Conservation (phyloP, 2,888 invertebrate genomes). For the Glaucopsyche alexis region DNA sequence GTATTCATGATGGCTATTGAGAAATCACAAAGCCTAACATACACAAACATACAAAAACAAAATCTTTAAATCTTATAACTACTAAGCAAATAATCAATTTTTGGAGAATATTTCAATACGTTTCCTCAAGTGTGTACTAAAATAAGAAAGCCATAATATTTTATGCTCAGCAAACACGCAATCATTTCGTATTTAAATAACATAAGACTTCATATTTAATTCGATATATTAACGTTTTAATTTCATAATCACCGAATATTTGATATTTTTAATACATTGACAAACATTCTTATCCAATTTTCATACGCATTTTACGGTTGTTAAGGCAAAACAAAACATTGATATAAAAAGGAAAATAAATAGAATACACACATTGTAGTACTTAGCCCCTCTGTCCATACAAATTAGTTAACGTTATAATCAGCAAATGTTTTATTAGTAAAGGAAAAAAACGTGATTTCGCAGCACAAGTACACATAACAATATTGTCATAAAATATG, state of each 20-base stretch:
- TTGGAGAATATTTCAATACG: neutral
- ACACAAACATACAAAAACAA: neutral
- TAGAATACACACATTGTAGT: neutral
- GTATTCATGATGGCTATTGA: slow-evolving; percentile 4
- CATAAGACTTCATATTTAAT: too few relatives aligned
- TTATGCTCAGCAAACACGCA: neutral
- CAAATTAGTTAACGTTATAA: neutral
- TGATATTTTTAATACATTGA: too few relatives aligned
- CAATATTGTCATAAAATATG: slow-evolving; percentile 32
- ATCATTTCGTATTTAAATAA: neutral
- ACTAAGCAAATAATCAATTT: neutral
- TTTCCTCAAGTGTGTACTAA: neutral
- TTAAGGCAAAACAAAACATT: too few relatives aligned
- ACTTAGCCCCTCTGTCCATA: neutral
- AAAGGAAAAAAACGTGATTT: neutral
- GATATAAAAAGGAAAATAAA: too few relatives aligned
- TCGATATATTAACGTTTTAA: too few relatives aligned
- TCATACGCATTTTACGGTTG: too few relatives aligned
- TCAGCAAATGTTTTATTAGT: neutral
- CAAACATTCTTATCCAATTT: too few relatives aligned
- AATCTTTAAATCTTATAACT: neutral
- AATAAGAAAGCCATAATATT: neutral
- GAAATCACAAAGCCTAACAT: slow-evolving; percentile 14
- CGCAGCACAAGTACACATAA: neutral
- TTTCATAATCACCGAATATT: too few relatives aligned